Base-by-base conservation (phyloP, 2,113 vertebrate genomes). In the Corythaixoides concolor region DNA sequence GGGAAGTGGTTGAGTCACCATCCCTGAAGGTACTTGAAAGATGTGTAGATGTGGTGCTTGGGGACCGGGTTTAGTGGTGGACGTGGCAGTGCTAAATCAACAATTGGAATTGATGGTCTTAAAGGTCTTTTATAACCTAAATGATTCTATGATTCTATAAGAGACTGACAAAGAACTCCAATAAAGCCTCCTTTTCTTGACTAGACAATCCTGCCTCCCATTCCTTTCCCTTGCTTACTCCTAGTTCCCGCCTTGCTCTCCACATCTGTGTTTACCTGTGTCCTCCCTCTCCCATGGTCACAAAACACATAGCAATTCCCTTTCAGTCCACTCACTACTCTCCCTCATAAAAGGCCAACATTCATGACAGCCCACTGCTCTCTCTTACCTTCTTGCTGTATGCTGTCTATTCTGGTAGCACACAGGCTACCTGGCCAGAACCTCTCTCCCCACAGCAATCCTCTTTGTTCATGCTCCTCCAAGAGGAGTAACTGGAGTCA, bases 121-220 rank as follows among this genome's bases (percentile, higher is more conserved):
- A 43, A 43, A 12, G 41, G 41, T 43, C 41, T 43, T 43, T 43
- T 43, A 5, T 43, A 43, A 43, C 10, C 41, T 43, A 43, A 43
- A 43, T 43, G 41, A 43, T 43, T 43, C 41, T 43, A 43, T 43
- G 41, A 43, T 43, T 43, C 41, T 43, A 43, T 43, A 43, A 43
- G 41, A 43, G 41, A 43, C 14, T 43, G 43, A 26, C 1, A 16
- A 72, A 59, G 33, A 50, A 60, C 24, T 79, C 20, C 35, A 35
- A 5, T 13, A 76, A 50, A 81, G 6, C 6, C 55, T 45, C 6
- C 11, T 64, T 33, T 68, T 47, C 52, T 67, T 82, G 23, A 35
- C 6, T 52, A 59, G n/a, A 58, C 4, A 68, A 67, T 72, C 30
- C 23, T 0, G 0, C 14, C 33, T 69, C 5, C 1, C 15, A 33